These are phyloP conservation scores for Coturnix japonica DNA, from an alignment of 2,113 vertebrate genomes.

Conservation along the genomic window DNA sequence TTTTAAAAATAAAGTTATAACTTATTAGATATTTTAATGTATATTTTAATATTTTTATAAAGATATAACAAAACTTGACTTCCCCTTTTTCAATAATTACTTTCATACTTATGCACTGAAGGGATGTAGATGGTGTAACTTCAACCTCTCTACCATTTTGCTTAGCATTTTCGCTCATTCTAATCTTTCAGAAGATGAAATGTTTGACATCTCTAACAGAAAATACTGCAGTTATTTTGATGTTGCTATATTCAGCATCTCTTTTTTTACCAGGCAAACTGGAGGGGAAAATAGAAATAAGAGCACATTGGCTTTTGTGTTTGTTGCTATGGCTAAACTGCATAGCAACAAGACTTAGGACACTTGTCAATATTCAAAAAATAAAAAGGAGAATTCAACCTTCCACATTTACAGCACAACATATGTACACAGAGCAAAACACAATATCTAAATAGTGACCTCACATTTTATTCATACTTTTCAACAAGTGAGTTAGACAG, in stretches of 20 bases:
- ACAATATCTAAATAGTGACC: background rate
- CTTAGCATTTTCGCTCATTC: constrained; percentile 53
- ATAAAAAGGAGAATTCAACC: background rate
- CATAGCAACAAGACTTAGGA: constrained; percentile 68
- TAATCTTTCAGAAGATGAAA: constrained; percentile 51
- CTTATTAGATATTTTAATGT: background rate
- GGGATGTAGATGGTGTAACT: background rate
- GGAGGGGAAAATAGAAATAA: constrained; percentile 56
- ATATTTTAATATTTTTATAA: background rate
- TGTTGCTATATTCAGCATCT: constrained; percentile 29
- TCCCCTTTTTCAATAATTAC: background rate
- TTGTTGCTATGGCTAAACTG: constrained; percentile 70
- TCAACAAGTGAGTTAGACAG: background rate
- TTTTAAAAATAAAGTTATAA: background rate
- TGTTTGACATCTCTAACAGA: constrained; percentile 50
- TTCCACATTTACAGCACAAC: background rate
- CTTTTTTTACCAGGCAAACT: constrained; percentile 62
- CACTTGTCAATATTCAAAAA: constrained; percentile 15
- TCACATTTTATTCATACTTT: background rate
- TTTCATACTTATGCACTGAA: background rate
- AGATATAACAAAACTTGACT: background rate
- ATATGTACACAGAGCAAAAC: background rate
- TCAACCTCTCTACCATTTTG: background rate
- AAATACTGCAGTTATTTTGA: constrained; percentile 65
- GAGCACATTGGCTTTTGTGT: constrained; percentile 32